Conservation (phyloP, 2,888 invertebrate species). For the Xestia xanthographa region DNA sequence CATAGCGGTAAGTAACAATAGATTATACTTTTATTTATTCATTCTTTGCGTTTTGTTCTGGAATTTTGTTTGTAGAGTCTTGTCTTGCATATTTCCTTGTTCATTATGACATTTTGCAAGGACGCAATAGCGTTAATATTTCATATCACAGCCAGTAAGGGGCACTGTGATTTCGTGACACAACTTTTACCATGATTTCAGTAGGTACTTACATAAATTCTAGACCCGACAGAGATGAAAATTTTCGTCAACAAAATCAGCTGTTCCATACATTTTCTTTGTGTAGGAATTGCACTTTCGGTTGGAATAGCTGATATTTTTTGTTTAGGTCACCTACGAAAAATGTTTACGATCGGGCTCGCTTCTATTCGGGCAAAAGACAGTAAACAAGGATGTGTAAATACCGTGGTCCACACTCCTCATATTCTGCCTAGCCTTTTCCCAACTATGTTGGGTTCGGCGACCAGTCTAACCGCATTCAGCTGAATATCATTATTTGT, state of each 20-base stretch:
- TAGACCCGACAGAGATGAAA: not conserved
- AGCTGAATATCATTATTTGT: not conserved
- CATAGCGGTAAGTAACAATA: constrained; percentile 82
- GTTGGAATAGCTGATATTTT: not conserved
- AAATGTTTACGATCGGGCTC: not conserved
- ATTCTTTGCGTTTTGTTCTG: not conserved
- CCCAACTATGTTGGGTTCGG: not conserved
- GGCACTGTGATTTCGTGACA: too few species aligned
- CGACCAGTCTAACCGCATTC: not conserved
- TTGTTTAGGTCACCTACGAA: not conserved
- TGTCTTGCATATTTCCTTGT: not conserved
- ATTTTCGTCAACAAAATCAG: not conserved
- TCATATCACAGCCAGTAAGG: not conserved
- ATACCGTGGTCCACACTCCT: not conserved
- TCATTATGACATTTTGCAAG: not conserved
- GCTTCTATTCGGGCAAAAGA: not conserved
- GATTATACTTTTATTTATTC: not conserved
- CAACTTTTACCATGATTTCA: too few species aligned
- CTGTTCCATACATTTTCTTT: not conserved
- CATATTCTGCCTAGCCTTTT: not conserved
- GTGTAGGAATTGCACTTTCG: not conserved
- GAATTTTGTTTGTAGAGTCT: not conserved
- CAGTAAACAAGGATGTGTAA: not conserved
- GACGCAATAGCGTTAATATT: not conserved
- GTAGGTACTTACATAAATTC: not conserved